Base-by-base conservation (phyloP, 2,113 vertebrate species). In the Perca flavescens region DNA sequence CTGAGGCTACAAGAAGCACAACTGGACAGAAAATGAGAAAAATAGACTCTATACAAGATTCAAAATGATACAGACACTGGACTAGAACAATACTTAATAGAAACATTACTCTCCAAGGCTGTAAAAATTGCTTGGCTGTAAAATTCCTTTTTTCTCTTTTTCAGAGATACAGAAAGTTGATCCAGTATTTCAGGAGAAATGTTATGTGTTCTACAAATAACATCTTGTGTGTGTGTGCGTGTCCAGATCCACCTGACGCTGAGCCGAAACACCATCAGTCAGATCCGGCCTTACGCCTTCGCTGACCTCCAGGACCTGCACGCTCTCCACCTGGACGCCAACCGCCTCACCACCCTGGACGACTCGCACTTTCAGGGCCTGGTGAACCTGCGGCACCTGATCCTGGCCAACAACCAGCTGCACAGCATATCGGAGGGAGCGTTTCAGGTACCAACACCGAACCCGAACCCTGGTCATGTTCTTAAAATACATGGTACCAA, bases 381-480 rank as follows among this genome's bases (percentile, higher is more conserved):
- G 79, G 93, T 95, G 16, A 96, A 96, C 89, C 93, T 96, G 64
- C 86, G 96, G 22, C 96, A 96, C 91, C 94, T 96, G 11, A 96
- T 96, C 78, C 94, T 96, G 15, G 94, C 94, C 92, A 96, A 96
- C 93, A 96, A 96, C 92, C 96, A 96, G 92, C 93, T 96, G 74
- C 94, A 95, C 86, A 93, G 93, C 74, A 95, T 96, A 64, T 93
- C 96, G 0, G 93, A 95, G 5, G 95, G 93, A 49, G 95, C 96
- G 40, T 96, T 96, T 25, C 93, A 95, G 91, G 95, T 94, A 83
- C 1, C 1, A 10, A 4, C 0, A 2, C 14, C 0, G 10, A 0
- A 40, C 16, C 8, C 11, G 19, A 52, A 19, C 3, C 36, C 8
- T 28, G 5, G 0, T 3, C 60, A 14, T 34, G 0, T n/a, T 25